phyloP scores from a whole-genome alignment of 2,113 vertebrate species.

The Hypocryptadius cinnamomeus region DNA sequence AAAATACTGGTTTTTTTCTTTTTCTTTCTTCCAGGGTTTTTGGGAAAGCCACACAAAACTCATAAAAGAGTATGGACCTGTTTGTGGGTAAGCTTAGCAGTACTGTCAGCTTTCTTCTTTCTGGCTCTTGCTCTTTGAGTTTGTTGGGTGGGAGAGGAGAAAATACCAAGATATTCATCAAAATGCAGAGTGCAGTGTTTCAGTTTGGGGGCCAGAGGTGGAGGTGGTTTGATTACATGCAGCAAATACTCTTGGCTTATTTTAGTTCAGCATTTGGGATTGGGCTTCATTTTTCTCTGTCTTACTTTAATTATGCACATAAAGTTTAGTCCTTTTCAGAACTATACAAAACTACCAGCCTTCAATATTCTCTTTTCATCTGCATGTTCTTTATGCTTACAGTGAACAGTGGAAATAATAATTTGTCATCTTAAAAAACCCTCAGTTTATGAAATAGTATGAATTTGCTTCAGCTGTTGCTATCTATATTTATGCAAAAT shows the following conservation, averaged over 20 bases:
- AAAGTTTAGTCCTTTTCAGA: neutral
- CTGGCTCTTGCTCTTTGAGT: neutral
- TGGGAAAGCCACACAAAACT: conserved; percentile 70
- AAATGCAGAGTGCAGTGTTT: neutral
- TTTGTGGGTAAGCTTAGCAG: conserved; percentile 75
- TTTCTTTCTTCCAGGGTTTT: conserved; percentile 73
- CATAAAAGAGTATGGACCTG: conserved; percentile 72
- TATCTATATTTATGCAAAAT: conserved; percentile 26
- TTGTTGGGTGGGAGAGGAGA: neutral
- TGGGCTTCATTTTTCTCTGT: neutral
- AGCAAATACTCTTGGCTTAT: neutral
- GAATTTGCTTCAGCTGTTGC: neutral
- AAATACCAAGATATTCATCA: neutral
- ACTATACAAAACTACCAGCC: neutral
- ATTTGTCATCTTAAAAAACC: neutral
- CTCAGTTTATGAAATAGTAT: neutral
- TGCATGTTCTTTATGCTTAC: neutral
- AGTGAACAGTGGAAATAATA: neutral
- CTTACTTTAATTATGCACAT: neutral
- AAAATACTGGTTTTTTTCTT: neutral
- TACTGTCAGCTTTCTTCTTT: neutral
- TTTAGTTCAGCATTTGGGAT: neutral
- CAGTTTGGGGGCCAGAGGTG: neutral
- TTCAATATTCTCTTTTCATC: conserved; percentile 3
- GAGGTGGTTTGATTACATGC: neutral